phyloP scores from a whole-genome alignment of 2,888 invertebrate genomes.

The Drosophila cracens region DNA sequence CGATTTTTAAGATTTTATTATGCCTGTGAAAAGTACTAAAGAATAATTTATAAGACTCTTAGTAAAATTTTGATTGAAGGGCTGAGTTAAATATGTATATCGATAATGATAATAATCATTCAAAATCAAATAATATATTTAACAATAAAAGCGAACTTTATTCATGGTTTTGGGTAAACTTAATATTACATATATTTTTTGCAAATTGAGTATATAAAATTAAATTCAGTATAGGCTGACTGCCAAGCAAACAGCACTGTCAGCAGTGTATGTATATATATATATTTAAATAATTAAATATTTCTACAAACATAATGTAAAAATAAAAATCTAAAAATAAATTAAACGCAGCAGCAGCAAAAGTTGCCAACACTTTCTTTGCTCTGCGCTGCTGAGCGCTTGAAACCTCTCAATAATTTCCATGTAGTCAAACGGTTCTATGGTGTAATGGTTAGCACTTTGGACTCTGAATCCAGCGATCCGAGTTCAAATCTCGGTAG shows the following conservation, averaged over 20 bases:
- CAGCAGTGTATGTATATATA: not conserved
- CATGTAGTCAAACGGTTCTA: slow-evolving; percentile 71
- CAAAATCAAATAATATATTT: not conserved
- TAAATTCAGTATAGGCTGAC: not conserved
- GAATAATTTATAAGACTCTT: too few species aligned
- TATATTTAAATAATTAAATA: not conserved
- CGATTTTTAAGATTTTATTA: not conserved
- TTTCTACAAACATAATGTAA: not conserved
- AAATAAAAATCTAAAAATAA: slow-evolving; percentile 15
- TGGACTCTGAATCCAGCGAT: slow-evolving; percentile 85
- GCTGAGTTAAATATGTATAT: not conserved
- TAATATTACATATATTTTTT: not conserved
- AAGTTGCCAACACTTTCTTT: not conserved
- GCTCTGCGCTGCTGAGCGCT: slow-evolving; percentile 1
- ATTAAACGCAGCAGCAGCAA: not conserved
- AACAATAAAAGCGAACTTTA: not conserved
- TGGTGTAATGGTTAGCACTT: slow-evolving; percentile 85
- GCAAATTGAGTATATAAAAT: not conserved
- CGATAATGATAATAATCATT: not conserved
- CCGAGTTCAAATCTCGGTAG: slow-evolving; percentile 86
- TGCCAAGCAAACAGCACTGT: not conserved
- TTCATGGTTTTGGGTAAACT: not conserved
- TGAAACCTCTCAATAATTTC: slow-evolving; percentile 1
- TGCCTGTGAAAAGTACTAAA: not conserved
- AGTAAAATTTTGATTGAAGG: not conserved